Base-by-base conservation (phyloP, 1,140 invertebrate genomes). In the Zaprionus davidi region DNA sequence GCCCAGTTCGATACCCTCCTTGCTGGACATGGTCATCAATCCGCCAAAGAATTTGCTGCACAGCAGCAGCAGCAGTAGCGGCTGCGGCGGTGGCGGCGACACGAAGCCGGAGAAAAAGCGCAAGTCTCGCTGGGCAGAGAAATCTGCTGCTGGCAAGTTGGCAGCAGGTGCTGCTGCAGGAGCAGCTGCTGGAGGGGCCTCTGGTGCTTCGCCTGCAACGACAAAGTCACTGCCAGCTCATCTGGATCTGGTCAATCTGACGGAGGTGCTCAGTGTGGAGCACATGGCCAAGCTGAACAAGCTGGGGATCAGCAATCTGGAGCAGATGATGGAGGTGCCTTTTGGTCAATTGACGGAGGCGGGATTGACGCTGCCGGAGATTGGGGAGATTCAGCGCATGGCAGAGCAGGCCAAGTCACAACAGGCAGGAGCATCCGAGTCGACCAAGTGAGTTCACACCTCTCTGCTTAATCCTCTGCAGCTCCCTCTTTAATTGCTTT, bases 361-460 rank as follows among this genome's bases (percentile, higher is more conserved):
- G 78, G 94, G 94, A 7, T 92, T 95, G 36, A 94, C 94, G 3
- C 84, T 94, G 59, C 93, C 93, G 79, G 94, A 95, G 87, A 94
- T 95, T 24, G 94, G 94, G 34, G 94, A 95, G 88, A 94, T 95
- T 69, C 94, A 95, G 84, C 87, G 94, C 36, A 94, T 94, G 86
- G 94, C 94, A n/a, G 74, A 73, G 9, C 73, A 76, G 31, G 69
- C 88, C 12, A 88, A 87, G 58, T 62, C 63, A 1, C 63, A 68
- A 28, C 20, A 57, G 44, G 26, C 38, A 15, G 41, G 6, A 11
- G 13, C 56, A 28, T n/a, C 58, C 5, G 11, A 31, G 13, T n/a
- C 28, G 2, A 31, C 34, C 63, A 59, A 46, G 60, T 60, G 11
- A 7, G 34, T 9, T 13, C 7, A 2, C 2, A 5, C 9, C 1